Evolutionary conservation across 2,113 vertebrate species (phyloP).

Genomic region (Alaudala cheleensis): DNA sequence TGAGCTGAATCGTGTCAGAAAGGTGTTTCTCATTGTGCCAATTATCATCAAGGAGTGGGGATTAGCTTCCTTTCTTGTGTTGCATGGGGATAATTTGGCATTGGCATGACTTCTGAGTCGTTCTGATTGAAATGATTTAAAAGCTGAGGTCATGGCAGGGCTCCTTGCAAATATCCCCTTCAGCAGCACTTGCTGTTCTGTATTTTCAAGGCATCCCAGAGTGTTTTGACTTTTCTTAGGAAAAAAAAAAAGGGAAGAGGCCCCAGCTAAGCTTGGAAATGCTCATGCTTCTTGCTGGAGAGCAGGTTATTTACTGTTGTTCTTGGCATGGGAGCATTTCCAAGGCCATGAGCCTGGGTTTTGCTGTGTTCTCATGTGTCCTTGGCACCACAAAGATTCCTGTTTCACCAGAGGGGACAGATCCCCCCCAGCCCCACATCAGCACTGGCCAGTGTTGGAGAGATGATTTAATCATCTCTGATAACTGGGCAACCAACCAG

Average conservation of each 20-base stretch:
- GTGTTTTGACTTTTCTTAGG: constrained; percentile 43
- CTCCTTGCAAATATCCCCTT: constrained; percentile 51
- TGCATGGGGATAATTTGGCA: constrained; percentile 36
- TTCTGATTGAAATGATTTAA: constrained; percentile 40
- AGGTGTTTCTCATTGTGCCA: constrained; percentile 52
- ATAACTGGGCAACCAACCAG: not conserved
- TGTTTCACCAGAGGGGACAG: not conserved
- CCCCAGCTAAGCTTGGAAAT: constrained; percentile 56
- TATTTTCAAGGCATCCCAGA: constrained; percentile 22
- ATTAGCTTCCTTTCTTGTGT: constrained; percentile 19
- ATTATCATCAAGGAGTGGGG: constrained; percentile 9
- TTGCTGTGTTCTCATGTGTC: not conserved
- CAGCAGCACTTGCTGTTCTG: not conserved
- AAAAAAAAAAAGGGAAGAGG: not conserved
- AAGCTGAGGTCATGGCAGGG: constrained; percentile 51
- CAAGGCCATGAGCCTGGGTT: not conserved
- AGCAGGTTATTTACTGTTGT: constrained; percentile 69
- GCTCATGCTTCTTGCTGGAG: constrained; percentile 7
- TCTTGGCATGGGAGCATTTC: constrained; percentile 18
- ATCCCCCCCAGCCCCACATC: not conserved
- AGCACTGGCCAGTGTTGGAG: not conserved
- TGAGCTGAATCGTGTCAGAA: not conserved
- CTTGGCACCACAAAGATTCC: not conserved
- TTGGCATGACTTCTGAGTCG: not conserved
- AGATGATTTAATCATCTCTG: not conserved